Evolutionary conservation across 2,797 vertebrate genomes (phyloP).

Genomic region (Trachops cirrhosus): DNA sequence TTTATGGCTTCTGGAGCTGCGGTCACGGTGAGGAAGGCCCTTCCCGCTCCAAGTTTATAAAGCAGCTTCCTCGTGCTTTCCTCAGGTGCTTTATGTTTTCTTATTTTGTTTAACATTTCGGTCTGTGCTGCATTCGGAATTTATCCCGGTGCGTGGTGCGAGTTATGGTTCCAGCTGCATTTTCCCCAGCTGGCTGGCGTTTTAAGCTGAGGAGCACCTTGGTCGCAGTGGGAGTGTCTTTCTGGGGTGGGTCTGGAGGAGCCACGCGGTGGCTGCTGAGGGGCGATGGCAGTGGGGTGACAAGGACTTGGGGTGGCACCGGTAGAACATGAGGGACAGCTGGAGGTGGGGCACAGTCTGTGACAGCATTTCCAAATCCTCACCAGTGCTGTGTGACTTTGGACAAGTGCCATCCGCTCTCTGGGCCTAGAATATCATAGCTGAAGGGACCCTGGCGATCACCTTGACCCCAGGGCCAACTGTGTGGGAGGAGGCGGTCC

Average conservation of each 20-base stretch:
- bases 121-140: conserved; percentile 44
- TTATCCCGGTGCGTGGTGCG: not conserved
- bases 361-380: not conserved
- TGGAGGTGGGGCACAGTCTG: not conserved
- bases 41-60: conserved; percentile 31
- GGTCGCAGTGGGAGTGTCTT: not conserved
- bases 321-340: not conserved
- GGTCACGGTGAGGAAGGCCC: conserved; percentile 24
- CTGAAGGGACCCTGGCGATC: not conserved
- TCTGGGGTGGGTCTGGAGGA: not conserved
- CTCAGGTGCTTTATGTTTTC: conserved; percentile 39
- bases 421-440: not conserved
- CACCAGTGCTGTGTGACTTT: not conserved
- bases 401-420: not conserved
- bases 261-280: not conserved
- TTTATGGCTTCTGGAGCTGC: conserved; percentile 41
- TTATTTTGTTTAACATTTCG: conserved; percentile 57
- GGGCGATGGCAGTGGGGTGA: not conserved
- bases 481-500: not conserved
- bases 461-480: not conserved
- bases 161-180: not conserved
- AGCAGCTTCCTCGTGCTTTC: conserved; percentile 32
- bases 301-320: not conserved
- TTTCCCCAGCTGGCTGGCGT: not conserved
- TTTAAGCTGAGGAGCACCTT: not conserved